Evolutionary conservation across 2,797 vertebrate genomes (phyloP), one percentile per base, ranked within the genome.

Genomic region (Falco rusticolus): DNA sequence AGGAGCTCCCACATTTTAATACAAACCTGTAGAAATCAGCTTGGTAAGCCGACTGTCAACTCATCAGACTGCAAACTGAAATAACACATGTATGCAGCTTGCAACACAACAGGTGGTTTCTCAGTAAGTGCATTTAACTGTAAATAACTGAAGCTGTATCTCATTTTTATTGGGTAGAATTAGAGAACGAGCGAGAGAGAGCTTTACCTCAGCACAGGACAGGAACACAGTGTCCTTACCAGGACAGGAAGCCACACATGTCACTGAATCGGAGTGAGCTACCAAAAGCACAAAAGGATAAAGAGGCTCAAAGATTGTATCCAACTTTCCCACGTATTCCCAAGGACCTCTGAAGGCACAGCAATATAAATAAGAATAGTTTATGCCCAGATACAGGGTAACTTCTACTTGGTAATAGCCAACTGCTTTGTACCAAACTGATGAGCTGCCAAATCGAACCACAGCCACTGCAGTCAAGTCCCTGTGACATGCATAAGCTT

Each of bases 161-260:
- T 76, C 5, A 4, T n/a, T 85, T 87, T n/a, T 61, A 51, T 6
- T 3, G 1, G 5, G 7, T 6, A 89, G 64, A 43, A 72, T 68
- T n/a, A 93, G 76, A 93, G 11, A 92, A 54, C 6, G 61, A 87
- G 20, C 0, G 16, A 76, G 79, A 94, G 31, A 0, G 25, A 81
- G 43, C 54, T 98, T 98, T 98, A 99, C 99, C 98, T 99, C 98
- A 70, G 98, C 98, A 97, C 99, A 99, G 54, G 99, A 99, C 92
- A 99, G 97, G 97, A 99, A 99, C 87, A 99, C 86, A 18, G 99
- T 98, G 53, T 99, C 98, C 13, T 99, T 99, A 51, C 98, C 97
- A 48, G 99, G 99, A 94, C 99, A 99, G 97, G 99, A 98, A 83
- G 99, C 98, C 63, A 99, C 99, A 96, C 98, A 98, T 16, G 81